Conservation (phyloP, 1,140 invertebrate genomes). For the Liolophura sinensis region DNA sequence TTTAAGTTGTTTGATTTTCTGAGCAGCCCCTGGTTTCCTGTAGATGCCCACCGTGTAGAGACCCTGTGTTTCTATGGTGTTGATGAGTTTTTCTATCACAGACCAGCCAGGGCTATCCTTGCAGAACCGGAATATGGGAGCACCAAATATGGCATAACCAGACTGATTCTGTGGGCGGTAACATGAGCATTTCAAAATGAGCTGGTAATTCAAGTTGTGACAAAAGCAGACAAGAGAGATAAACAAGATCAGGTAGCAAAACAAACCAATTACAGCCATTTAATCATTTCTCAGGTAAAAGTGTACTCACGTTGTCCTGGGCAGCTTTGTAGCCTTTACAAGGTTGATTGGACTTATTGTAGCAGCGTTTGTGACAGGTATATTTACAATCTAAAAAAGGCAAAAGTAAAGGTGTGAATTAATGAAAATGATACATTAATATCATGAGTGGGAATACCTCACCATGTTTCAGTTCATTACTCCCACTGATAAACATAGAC, state of each 20-base stretch:
- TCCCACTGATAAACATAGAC: no score
- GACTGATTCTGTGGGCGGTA: not conserved
- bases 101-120: conserved; percentile 49
- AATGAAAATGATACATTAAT: no score
- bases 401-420: conserved; percentile 11
- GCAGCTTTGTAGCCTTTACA: conserved; percentile 60
- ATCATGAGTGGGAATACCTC: no score
- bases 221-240: no score
- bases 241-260: not conserved
- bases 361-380: conserved; percentile 94
- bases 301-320: conserved; percentile 15
- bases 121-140: conserved; percentile 70
- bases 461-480: no score
- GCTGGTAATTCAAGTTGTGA: not conserved
- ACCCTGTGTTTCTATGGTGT: conserved; percentile 87
- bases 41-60: conserved; percentile 93
- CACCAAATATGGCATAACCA: conserved; percentile 69
- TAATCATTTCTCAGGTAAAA: not conserved
- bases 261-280: not conserved
- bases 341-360: conserved; percentile 66
- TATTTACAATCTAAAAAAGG: conserved; percentile 83
- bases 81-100: conserved; percentile 84
- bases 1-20: conserved; percentile 58
- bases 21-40: conserved; percentile 81
- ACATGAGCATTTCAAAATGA: not conserved